Evolutionary conservation across 30 jellyfish, hydroid and myxozoan genomes (phyloP), one percentile per base, ranked within the genome.

Genomic region (Haliclystus octoradiatus): DNA sequence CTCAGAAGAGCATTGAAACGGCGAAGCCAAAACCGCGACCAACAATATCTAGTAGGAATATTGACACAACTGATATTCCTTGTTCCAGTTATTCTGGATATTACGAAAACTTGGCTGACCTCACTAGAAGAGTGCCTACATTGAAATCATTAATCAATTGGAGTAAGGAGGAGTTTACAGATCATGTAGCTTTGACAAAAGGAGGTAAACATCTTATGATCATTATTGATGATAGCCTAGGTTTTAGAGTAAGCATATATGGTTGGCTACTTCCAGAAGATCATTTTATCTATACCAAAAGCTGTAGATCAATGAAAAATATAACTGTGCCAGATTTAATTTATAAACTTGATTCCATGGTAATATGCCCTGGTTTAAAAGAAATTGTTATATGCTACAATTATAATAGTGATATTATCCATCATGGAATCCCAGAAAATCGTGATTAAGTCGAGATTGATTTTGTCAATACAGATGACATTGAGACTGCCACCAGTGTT

Each of bases 221-320:
- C 22, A 31, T 67, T 19, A 40, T 67, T 33, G 77, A 67, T n/a
- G 77, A 67, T 35, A 67, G 71, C 68, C 50, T 67, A 34, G 69
- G 77, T 1, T 40, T 67, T 40, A 40, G 33, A 32, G 68, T 67
- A 50, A 32, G 25, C 2, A 19, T n/a, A 14, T 67, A 33, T 34
- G 69, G 72, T 5, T 67, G 31, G 3, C 19, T 4, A 3, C 34
- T 67, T n/a, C 69, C 77, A 1, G 77, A 67, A 32, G 77, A 67
- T 40, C 77, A 67, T 40, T 28, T 24, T 1, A 35, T 67, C 22
- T 64, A 64, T 64, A 1, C 53, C 1, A 33, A 26, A 57, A 29
- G 33, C 61, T 15, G 51, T 15, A 29, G 61, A 28, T 15, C 73
- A 7, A 31, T 64, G 0, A 64, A 30, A 28, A 33, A 64, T 14